Evolutionary conservation across 1,140 invertebrate species (phyloP).

Genomic region (Carposina sasakii): DNA sequence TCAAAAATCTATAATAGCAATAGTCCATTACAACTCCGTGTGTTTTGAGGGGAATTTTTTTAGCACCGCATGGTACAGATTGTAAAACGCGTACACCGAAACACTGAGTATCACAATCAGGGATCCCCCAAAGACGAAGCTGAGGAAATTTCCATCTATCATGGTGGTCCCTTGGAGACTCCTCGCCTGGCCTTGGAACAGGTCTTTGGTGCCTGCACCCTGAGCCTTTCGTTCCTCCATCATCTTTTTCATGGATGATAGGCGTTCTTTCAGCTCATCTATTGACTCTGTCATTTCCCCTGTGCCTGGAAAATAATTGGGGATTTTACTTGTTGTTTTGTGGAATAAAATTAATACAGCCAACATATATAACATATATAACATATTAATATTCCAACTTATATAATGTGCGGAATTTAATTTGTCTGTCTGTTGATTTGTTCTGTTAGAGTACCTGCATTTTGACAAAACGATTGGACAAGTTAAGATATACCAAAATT

Average conservation of each 20-base stretch:
- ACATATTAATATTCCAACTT: too few relatives aligned
- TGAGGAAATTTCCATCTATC: slow-evolving; percentile 86
- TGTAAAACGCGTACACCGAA: slow-evolving; percentile 87
- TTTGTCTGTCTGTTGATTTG: too few relatives aligned
- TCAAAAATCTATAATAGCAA: too few relatives aligned
- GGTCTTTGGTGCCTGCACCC: slow-evolving; percentile 57
- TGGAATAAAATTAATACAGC: too few relatives aligned
- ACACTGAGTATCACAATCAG: slow-evolving; percentile 84
- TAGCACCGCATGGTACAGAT: slow-evolving; percentile 84
- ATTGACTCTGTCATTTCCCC: slow-evolving; percentile 82
- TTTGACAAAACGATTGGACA: too few relatives aligned
- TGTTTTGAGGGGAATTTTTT: slow-evolving; percentile 86
- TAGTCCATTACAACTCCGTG: slow-evolving; percentile 84
- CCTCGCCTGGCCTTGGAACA: slow-evolving; percentile 65
- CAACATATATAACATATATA: too few relatives aligned
- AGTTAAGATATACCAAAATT: too few relatives aligned
- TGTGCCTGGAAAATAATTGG: slow-evolving; percentile 46
- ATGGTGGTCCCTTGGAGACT: slow-evolving; percentile 75
- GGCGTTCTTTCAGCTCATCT: slow-evolving; percentile 82
- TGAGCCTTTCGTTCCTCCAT: slow-evolving; percentile 80
- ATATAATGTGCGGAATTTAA: too few relatives aligned
- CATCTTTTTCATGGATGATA: slow-evolving; percentile 84
- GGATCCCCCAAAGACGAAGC: slow-evolving; percentile 83
- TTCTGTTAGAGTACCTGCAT: too few relatives aligned
- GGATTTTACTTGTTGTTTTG: too few relatives aligned